Evolutionary conservation across 2,888 invertebrate species (phyloP).

Genomic region (Drosophila leonis): DNA sequence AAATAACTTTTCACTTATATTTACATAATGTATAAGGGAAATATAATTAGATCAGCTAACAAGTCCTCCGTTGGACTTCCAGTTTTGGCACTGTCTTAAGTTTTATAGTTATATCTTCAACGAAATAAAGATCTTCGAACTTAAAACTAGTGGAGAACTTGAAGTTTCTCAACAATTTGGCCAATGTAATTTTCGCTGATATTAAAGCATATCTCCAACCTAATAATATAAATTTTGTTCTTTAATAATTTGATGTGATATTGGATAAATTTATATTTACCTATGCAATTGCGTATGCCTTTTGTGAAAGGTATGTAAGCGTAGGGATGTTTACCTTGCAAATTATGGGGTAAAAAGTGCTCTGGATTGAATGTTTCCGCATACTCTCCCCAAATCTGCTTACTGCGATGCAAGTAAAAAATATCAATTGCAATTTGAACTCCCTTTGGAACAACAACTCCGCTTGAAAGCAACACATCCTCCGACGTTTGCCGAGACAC

Average conservation of each 20-base stretch:
- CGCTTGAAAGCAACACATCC: slow-evolving; percentile 75
- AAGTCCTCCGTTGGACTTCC: slow-evolving; percentile 64
- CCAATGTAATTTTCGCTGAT: slow-evolving; percentile 79
- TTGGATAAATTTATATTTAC: slow-evolving; percentile 41
- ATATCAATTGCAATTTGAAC: slow-evolving; percentile 82
- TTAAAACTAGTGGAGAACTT: slow-evolving; percentile 78
- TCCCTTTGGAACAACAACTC: slow-evolving; percentile 79
- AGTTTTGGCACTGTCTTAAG: slow-evolving; percentile 74
- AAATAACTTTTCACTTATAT: slow-evolving; percentile 4
- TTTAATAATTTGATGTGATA: background rate
- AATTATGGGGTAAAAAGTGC: slow-evolving; percentile 82
- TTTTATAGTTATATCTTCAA: slow-evolving; percentile 83
- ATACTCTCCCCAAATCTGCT: slow-evolving; percentile 83
- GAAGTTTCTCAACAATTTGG: slow-evolving; percentile 80
- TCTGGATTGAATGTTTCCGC: slow-evolving; percentile 84
- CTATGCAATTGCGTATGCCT: slow-evolving; percentile 83
- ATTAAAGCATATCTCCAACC: slow-evolving; percentile 83
- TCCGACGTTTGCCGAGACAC: slow-evolving; percentile 75
- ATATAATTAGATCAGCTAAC: background rate
- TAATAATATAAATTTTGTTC: slow-evolving; percentile 26
- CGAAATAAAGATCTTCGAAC: slow-evolving; percentile 80
- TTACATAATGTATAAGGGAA: background rate
- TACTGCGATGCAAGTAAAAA: slow-evolving; percentile 82
- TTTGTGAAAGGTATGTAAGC: slow-evolving; percentile 84
- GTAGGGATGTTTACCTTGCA: slow-evolving; percentile 81